Evolutionary conservation across 2,797 vertebrate species (phyloP).

Genomic region (Pseudochirops cupreus): DNA sequence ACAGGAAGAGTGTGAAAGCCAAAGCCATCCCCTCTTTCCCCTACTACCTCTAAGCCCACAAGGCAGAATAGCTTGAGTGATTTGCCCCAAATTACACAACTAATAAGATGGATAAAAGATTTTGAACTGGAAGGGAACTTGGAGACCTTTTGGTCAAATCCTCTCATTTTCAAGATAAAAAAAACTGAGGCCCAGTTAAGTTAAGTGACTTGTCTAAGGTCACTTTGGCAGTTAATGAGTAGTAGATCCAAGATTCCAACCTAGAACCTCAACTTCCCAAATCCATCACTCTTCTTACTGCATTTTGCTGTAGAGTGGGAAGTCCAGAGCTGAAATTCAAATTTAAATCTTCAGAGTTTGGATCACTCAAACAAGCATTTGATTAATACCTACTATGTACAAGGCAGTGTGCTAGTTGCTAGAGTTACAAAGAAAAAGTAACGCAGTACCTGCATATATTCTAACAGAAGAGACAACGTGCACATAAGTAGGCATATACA

Average conservation of each 20-base stretch:
- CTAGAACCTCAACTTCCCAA: too few relatives aligned
- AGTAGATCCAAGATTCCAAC: too few relatives aligned
- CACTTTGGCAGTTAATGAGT: too few relatives aligned
- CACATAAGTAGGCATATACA: background rate
- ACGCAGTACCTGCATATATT: background rate
- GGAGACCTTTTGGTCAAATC: background rate
- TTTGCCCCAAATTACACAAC: background rate
- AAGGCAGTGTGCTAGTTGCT: background rate
- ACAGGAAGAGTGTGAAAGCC: background rate
- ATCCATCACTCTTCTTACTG: too few relatives aligned
- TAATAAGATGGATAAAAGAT: background rate
- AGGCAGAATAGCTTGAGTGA: background rate
- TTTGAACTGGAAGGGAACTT: background rate
- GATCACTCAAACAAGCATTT: too few relatives aligned
- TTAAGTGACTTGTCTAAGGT: background rate
- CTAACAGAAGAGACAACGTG: background rate
- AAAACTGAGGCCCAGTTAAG: background rate
- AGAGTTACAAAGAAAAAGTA: too few relatives aligned
- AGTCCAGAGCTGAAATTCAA: too few relatives aligned
- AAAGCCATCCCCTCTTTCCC: background rate
- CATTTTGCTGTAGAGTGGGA: too few relatives aligned
- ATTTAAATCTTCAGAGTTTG: too few relatives aligned
- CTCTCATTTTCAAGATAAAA: background rate
- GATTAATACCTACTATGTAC: background rate
- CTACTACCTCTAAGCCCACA: background rate